Evolutionary conservation across 2,113 vertebrate species (phyloP).

Genomic region (Pelodiscus sinensis): DNA sequence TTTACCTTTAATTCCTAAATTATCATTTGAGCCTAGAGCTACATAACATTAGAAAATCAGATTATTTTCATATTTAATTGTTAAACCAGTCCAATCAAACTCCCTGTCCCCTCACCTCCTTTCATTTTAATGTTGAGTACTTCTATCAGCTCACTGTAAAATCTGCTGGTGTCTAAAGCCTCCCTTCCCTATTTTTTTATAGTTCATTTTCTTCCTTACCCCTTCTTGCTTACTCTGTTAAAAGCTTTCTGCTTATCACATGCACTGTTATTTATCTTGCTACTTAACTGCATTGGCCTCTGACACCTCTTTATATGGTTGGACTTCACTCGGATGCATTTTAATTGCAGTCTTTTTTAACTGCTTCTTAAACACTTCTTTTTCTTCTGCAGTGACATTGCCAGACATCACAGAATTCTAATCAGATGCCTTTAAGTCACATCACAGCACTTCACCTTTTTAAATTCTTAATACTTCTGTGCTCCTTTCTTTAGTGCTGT

Average conservation of each 20-base stretch:
- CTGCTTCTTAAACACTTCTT: background rate
- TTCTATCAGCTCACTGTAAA: background rate
- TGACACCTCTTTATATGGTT: background rate
- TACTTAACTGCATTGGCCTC: conserved; percentile 18
- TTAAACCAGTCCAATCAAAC: background rate
- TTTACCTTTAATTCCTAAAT: background rate
- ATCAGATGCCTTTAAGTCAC: background rate
- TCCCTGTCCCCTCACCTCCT: background rate
- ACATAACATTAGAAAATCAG: background rate
- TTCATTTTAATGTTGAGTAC: background rate
- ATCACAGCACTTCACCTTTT: conserved; percentile 2
- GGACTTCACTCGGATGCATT: background rate
- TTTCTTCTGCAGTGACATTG: background rate
- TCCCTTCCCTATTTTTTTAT: background rate
- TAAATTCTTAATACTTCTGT: conserved; percentile 14
- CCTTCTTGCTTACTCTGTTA: background rate
- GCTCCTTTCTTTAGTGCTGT: conserved; percentile 33
- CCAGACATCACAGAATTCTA: background rate
- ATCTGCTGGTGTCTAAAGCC: background rate
- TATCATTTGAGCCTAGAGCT: background rate
- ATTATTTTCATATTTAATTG: background rate
- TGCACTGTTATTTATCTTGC: conserved; percentile 6
- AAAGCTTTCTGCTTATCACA: conserved; percentile 6
- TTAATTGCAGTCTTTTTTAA: background rate
- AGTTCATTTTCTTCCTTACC: background rate